Evolutionary conservation across 2,888 invertebrate genomes (phyloP), one percentile per base, ranked within the genome.

Genomic region (Drosophila maculinotata): DNA sequence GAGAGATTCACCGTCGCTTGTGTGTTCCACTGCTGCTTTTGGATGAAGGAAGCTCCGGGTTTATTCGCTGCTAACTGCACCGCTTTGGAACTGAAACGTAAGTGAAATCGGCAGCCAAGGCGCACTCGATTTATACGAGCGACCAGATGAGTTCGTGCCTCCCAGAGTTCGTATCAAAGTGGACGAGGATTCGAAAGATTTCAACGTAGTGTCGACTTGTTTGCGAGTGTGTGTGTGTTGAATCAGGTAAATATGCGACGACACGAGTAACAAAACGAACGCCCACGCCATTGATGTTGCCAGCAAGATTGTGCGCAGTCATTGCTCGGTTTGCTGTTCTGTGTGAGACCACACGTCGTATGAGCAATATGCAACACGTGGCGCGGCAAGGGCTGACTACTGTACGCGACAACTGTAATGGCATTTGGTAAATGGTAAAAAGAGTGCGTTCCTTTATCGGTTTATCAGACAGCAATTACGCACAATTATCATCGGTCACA

Each of bases 81-180:
- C 72, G 87, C 69, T 87, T 76, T 84, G 68, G 75, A 80, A 81
- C 86, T 87, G 83, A 90, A 89, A 76, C 80, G 88, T 86, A 76
- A 90, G 89, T 90, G 89, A 88, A 88, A 82, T 68, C 76, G 78
- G 67, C 65, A 73, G 53, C 70, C 63, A 69, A 84, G 76, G 75
- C 81, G 76, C 76, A 78, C 78, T 63, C 78, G 87, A 90, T 90
- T 90, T 90, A 90, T 90, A 90, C 77, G 85, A 76, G 42, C 58
- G 49, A 33, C 39, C 12, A 7, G 44, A 35, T 57, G 41, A 54
- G 62, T 36, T 69, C 58, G 59, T 60, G 59, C 58, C 25, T 30
- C 25, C 14, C 14, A 31, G 25, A 39, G 64, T 42, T 67, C 77
- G 74, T 64, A 42, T 41, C 64, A 36, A 65, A 53, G 35, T 59